Conservation (phyloP, 2,113 vertebrate genomes). For the Rhinolophus sinicus region DNA sequence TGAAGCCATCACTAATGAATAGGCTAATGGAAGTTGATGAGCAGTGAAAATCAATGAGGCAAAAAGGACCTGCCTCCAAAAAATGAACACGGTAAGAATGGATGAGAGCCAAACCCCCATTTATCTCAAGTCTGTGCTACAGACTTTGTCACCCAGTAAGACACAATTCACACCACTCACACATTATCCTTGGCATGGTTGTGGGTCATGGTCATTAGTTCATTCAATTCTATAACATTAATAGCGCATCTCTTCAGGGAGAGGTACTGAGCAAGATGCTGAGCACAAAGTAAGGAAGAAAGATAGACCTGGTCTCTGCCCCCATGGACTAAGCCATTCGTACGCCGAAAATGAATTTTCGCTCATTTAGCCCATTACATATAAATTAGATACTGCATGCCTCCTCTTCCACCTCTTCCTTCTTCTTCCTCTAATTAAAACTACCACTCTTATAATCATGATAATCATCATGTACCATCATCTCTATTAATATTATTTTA, state of each 20-base stretch:
- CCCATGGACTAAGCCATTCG: not conserved
- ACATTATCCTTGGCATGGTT: not conserved
- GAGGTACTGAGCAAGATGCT: not conserved
- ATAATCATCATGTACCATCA: not conserved
- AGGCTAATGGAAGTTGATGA: constrained; percentile 61
- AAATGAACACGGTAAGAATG: not conserved
- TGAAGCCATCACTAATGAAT: constrained; percentile 54
- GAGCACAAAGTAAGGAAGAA: not conserved
- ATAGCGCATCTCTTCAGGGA: not conserved
- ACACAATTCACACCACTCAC: not conserved
- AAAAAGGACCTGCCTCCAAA: constrained; percentile 20
- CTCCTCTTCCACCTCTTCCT: not conserved
- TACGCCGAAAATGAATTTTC: not conserved
- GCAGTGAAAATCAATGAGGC: constrained; percentile 64
- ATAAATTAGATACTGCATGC: not conserved
- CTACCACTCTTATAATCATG: not conserved
- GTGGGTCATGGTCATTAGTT: not conserved
- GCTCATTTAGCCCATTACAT: not conserved
- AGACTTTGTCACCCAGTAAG: not conserved
- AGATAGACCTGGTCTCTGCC: not conserved
- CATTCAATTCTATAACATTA: not conserved
- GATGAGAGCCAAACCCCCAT: not conserved
- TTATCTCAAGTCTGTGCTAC: not conserved
- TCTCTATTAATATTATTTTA: not conserved
- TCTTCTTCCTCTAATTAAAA: not conserved